phyloP scores from a whole-genome alignment of 2,888 invertebrate genomes.

The Anodontia alba region DNA sequence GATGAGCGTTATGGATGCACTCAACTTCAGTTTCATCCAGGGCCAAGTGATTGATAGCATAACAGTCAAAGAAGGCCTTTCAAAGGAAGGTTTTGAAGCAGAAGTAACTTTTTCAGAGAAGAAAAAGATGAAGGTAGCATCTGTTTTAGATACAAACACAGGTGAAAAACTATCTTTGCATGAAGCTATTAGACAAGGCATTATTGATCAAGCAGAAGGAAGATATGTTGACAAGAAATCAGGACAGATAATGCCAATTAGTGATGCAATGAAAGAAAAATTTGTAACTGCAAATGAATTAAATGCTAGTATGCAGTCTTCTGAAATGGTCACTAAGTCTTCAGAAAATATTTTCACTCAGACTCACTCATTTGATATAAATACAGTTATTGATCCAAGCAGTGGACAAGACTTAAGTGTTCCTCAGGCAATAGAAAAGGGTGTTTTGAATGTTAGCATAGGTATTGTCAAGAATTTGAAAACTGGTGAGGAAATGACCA shows the following conservation, averaged over 20 bases:
- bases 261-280: constrained; percentile 95
- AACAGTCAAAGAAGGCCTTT: constrained; percentile 72
- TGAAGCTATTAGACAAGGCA: constrained; percentile 88
- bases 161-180: constrained; percentile 92
- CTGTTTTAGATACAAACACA: constrained; percentile 88
- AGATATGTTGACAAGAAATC: constrained; percentile 89
- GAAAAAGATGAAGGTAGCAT: constrained; percentile 75
- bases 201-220: constrained; percentile 87
- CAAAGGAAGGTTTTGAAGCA: constrained; percentile 72
- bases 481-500: constrained; percentile 73
- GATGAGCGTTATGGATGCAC: constrained; percentile 92
- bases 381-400: constrained; percentile 88
- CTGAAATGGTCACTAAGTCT: constrained; percentile 60
- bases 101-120: constrained; percentile 78
- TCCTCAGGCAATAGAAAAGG: constrained; percentile 88
- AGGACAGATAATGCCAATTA: constrained; percentile 92
- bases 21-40: constrained; percentile 89
- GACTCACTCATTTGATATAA: constrained; percentile 67
- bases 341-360: constrained; percentile 68
- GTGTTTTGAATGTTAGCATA: constrained; percentile 62
- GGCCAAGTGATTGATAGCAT: constrained; percentile 76
- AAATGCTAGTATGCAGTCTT: constrained; percentile 62
- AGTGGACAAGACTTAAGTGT: constrained; percentile 92
- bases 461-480: constrained; percentile 61
- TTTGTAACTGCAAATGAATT: constrained; percentile 88